Evolutionary conservation across 2,888 invertebrate genomes (phyloP).

Genomic region (Phragmatobia fuliginosa): DNA sequence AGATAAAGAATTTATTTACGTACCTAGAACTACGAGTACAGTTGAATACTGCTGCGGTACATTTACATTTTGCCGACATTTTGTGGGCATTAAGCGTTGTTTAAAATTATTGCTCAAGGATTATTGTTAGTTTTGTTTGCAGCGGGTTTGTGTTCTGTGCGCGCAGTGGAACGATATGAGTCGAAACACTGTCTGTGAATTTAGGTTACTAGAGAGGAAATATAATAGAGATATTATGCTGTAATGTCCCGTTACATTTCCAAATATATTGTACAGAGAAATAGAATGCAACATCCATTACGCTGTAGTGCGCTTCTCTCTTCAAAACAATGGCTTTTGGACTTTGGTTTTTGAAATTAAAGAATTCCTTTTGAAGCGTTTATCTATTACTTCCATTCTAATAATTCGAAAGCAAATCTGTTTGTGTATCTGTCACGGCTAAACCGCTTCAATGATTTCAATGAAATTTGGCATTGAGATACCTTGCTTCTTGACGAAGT

Average conservation of each 20-base stretch:
- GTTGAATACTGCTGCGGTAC: constrained; percentile 24
- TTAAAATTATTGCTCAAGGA: constrained; percentile 36
- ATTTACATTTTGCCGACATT: constrained; percentile 45
- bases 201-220: neutral
- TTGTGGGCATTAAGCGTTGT: constrained; percentile 30
- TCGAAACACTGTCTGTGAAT: constrained; percentile 11
- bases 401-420: too few species aligned
- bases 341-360: neutral
- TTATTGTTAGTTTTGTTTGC: constrained; percentile 30
- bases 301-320: too few species aligned
- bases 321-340: neutral
- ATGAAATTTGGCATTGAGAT: too few species aligned
- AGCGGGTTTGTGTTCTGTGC: constrained; percentile 26
- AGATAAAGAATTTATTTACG: constrained; percentile 52
- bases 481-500: too few species aligned
- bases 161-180: constrained; percentile 20
- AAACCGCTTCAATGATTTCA: too few species aligned
- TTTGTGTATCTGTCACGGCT: too few species aligned
- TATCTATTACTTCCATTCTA: too few species aligned
- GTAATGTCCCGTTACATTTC: neutral
- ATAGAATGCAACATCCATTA: neutral
- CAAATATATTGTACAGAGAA: neutral
- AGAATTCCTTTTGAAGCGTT: neutral
- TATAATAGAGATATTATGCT: neutral
- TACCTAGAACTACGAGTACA: constrained; percentile 38